Conservation (phyloP, 2,113 vertebrate species). For the Sprattus sprattus region DNA sequence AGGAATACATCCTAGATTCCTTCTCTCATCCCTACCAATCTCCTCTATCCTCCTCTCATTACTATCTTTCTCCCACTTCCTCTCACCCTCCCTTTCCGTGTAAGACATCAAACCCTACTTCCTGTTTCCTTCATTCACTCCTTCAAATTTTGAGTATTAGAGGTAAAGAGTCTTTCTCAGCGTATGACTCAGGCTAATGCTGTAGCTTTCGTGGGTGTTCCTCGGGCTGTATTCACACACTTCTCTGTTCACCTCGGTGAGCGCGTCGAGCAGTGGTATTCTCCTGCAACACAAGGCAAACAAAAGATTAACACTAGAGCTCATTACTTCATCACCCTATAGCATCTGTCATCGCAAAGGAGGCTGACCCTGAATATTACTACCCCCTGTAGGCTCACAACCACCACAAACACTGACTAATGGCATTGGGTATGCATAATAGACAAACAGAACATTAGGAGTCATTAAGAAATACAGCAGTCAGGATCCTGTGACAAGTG, state of each 20-base stretch:
- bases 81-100: not conserved
- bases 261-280: slow-evolving; percentile 66
- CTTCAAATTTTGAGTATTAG: slow-evolving; percentile 12
- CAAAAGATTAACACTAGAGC: not conserved
- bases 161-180: slow-evolving; percentile 70
- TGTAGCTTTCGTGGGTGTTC: slow-evolving; percentile 55
- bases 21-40: not conserved
- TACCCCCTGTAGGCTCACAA: not conserved
- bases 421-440: not conserved
- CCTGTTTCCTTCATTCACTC: not conserved
- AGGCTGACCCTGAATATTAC: not conserved
- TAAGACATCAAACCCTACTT: not conserved
- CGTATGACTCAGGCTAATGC: slow-evolving; percentile 69
- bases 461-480: not conserved
- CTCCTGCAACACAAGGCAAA: slow-evolving; percentile 56
- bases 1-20: not conserved
- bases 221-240: slow-evolving; percentile 66
- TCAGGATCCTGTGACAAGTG: not conserved
- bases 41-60: not conserved
- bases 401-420: not conserved
- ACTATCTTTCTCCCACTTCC: not conserved
- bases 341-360: not conserved
- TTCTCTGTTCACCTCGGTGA: slow-evolving; percentile 68
- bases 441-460: not conserved
- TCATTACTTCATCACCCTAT: slow-evolving; percentile 4